Conservation (phyloP, 2,888 invertebrate genomes). For the Malthinus flaveolus region DNA sequence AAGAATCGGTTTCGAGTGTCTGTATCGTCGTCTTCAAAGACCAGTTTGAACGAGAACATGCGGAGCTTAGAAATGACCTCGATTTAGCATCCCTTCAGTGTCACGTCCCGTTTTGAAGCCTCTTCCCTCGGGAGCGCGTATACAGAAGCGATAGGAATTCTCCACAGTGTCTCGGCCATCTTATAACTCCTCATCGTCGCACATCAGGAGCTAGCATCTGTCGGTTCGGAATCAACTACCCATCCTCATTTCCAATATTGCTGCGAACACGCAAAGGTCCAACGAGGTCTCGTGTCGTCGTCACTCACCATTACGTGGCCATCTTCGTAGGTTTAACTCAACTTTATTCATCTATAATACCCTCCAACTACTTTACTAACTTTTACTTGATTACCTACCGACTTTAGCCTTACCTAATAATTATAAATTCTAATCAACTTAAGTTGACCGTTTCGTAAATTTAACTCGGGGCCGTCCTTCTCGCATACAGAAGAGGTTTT, state of each 20-base stretch:
- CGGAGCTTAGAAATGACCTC: constrained; percentile 50
- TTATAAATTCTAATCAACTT: constrained; percentile 5
- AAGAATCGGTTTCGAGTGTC: constrained; percentile 34
- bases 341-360: constrained; percentile 30
- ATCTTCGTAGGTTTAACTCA: constrained; percentile 30
- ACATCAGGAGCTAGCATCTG: constrained; percentile 39
- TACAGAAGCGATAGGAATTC: constrained; percentile 36
- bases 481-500: too few species aligned
- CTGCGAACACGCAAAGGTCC: constrained; percentile 38
- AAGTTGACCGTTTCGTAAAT: background rate
- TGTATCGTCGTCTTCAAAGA: constrained; percentile 33
- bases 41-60: constrained; percentile 44
- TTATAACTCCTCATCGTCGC: constrained; percentile 43
- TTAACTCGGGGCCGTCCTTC: too few species aligned
- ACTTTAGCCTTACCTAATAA: background rate
- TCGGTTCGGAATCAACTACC: constrained; percentile 36
- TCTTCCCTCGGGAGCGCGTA: constrained; percentile 42
- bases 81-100: constrained; percentile 45
- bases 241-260: constrained; percentile 35
- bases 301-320: constrained; percentile 42
- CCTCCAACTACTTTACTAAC: constrained; percentile 26
- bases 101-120: constrained; percentile 50
- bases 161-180: constrained; percentile 38
- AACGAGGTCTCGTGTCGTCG: constrained; percentile 42
- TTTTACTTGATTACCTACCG: constrained; percentile 16